Evolutionary conservation across 2,113 vertebrate species (phyloP).

Genomic region (Sphaerodactylus townsendi): DNA sequence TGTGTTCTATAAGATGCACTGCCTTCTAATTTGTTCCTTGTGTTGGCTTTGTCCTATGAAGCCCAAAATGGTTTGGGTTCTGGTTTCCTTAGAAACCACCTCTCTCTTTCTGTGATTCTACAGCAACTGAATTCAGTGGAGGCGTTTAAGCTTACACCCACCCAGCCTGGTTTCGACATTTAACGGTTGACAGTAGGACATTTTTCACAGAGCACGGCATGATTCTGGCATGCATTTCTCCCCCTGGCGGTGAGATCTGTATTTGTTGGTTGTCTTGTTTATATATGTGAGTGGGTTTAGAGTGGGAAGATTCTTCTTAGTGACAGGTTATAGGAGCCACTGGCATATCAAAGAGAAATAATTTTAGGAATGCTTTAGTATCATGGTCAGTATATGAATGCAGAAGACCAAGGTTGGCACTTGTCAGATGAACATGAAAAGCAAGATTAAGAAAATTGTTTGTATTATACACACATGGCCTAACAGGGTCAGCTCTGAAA

Average conservation of each 20-base stretch:
- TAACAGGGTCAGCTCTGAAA: no score
- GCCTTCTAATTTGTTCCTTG: constrained; percentile 23
- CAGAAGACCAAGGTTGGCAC: not conserved
- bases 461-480: no score
- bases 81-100: constrained; percentile 57
- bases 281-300: not conserved
- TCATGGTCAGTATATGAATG: not conserved
- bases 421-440: not conserved
- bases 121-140: constrained; percentile 13
- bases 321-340: not conserved
- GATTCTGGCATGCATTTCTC: not conserved
- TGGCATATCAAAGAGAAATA: not conserved
- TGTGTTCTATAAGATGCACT: rapidly evolving
- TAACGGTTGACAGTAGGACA: not conserved
- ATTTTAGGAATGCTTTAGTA: not conserved
- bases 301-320: not conserved
- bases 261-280: not conserved
- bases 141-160: not conserved
- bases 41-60: constrained; percentile 21
- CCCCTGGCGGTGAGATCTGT: not conserved
- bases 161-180: not conserved
- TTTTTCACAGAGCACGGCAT: not conserved
- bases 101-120: constrained; percentile 14
- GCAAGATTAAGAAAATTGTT: no score
- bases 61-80: rapidly evolving